Evolutionary conservation across 2,797 vertebrate genomes (phyloP).

Genomic region (Eulemur rubriventer): DNA sequence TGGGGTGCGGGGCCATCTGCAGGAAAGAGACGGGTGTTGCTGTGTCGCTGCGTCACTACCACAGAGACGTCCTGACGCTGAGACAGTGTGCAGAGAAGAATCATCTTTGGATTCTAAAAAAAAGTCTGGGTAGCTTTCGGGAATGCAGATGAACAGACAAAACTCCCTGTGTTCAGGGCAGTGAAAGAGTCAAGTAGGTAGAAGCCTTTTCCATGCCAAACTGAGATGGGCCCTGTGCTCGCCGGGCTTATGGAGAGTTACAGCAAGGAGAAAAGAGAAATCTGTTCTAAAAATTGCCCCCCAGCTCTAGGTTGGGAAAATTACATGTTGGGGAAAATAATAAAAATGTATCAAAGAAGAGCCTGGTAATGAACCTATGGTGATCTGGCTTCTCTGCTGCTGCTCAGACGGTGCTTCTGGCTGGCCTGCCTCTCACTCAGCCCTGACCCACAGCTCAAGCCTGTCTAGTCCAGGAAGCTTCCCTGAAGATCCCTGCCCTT

Average conservation of each 20-base stretch:
- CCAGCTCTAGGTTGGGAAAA: neutral
- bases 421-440: too few relatives aligned
- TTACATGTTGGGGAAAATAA: fast-evolving
- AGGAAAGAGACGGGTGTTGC: neutral
- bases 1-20: neutral
- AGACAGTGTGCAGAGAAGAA: neutral
- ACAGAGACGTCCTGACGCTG: neutral
- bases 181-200: too few relatives aligned
- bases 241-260: fast-evolving
- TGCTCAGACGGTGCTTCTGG: fast-evolving
- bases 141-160: fast-evolving
- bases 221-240: neutral
- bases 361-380: fast-evolving
- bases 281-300: neutral
- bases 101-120: neutral
- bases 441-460: neutral
- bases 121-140: neutral
- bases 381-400: neutral
- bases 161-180: fast-evolving
- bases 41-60: neutral
- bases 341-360: neutral
- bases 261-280: too few relatives aligned
- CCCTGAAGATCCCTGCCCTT: neutral
- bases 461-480: neutral
- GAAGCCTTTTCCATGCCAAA: neutral